These are phyloP conservation scores for Phylloscopus collybita DNA, from an alignment of 2,797 vertebrate species.

Conservation along the genomic window DNA sequence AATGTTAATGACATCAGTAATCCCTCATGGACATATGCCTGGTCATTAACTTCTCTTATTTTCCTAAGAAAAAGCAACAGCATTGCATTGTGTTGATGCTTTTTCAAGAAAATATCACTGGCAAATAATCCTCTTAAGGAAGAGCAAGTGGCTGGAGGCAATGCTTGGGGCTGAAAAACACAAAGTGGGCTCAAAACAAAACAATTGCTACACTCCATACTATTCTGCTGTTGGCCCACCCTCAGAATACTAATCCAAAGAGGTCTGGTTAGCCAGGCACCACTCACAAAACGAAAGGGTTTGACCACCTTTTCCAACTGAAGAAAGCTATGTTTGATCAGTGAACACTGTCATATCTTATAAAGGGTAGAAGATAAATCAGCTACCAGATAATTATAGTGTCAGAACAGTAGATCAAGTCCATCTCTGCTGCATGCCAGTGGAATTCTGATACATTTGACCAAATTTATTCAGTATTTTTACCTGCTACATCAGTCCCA, in stretches of 20 bases:
- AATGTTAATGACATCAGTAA: slow-evolving; percentile 46
- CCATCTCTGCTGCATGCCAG: neutral
- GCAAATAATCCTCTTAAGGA: slow-evolving; percentile 77
- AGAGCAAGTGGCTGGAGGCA: slow-evolving; percentile 76
- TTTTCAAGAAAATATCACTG: slow-evolving; percentile 70
- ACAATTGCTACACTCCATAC: slow-evolving; percentile 37
- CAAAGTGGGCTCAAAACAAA: slow-evolving; percentile 57
- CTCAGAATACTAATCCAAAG: slow-evolving; percentile 58
- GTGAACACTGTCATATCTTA: neutral
- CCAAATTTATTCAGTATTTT: neutral
- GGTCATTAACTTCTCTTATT: slow-evolving; percentile 63
- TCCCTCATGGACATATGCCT: slow-evolving; percentile 3
- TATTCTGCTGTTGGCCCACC: neutral
- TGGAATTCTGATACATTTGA: neutral
- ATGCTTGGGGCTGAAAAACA: slow-evolving; percentile 69
- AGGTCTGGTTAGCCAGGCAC: neutral
- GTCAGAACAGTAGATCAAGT: slow-evolving; percentile 6
- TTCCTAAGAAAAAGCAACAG: slow-evolving; percentile 68
- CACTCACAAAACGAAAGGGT: neutral
- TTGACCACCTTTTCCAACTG: neutral
- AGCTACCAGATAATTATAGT: slow-evolving; percentile 3
- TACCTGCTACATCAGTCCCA: fast-evolving
- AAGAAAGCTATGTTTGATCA: neutral
- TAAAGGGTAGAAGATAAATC: neutral
- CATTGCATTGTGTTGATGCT: slow-evolving; percentile 49